Conservation (phyloP, 2,888 invertebrate species). For the Eupelmus urozonus region DNA sequence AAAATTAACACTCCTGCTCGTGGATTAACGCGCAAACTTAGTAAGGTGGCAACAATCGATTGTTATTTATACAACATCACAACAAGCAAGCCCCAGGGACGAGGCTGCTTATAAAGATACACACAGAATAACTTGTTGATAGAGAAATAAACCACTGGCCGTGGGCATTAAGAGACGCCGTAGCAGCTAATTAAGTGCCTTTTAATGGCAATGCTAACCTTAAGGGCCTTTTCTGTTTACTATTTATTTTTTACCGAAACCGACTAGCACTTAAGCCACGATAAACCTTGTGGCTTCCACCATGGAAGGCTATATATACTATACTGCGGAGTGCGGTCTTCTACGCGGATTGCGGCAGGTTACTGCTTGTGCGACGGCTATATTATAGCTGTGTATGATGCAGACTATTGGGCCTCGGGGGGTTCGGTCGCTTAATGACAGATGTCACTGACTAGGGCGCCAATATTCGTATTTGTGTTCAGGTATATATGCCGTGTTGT, state of each 20-base stretch:
- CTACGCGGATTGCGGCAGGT: no score
- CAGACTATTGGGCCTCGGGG: no score
- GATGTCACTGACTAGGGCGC: background rate
- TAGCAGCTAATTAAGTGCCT: background rate
- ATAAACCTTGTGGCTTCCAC: conserved; percentile 2
- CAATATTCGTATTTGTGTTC: no score
- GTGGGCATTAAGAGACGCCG: background rate
- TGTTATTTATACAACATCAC: conserved; percentile 17
- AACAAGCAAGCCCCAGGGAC: background rate
- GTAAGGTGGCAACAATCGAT: conserved; percentile 9
- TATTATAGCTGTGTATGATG: no score
- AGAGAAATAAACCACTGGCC: background rate
- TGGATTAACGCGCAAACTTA: background rate
- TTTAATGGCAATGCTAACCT: conserved; percentile 19
- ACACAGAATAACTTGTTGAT: background rate
- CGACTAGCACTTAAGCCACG: background rate
- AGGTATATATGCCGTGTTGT: no score
- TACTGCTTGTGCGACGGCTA: background rate
- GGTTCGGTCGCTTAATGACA: no score
- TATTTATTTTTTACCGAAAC: conserved; percentile 34
- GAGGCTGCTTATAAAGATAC: no score
- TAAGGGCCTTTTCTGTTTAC: conserved; percentile 38
- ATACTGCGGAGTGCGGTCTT: background rate
- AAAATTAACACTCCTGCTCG: background rate
- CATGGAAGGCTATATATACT: background rate